These are phyloP conservation scores for Scolopax mira DNA, from an alignment of 2,113 vertebrate species.

Conservation along the genomic window DNA sequence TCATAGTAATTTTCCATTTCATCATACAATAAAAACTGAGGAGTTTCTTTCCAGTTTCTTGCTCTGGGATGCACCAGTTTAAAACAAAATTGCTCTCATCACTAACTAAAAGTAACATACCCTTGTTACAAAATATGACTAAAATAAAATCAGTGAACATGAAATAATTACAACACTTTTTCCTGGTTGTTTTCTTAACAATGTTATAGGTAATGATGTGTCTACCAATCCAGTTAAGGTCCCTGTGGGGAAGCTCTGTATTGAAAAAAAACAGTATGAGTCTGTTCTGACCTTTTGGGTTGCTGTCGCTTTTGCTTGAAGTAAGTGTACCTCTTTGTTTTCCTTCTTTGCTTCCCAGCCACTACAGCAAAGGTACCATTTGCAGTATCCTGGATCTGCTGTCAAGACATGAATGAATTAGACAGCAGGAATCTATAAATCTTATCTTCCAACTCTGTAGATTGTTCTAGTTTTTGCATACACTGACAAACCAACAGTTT, in stretches of 20 bases:
- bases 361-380: accelerated
- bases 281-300: not conserved
- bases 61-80: not conserved
- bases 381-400: not conserved
- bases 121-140: not conserved
- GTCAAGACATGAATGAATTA: not conserved
- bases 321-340: not conserved
- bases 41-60: not conserved
- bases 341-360: not conserved
- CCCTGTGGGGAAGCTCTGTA: not conserved
- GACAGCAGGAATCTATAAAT: not conserved
- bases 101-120: not conserved
- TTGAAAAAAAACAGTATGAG: not conserved
- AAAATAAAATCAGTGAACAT: not conserved
- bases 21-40: not conserved
- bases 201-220: accelerated
- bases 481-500: not conserved
- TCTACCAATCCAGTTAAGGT: not conserved
- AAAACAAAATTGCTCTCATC: not conserved
- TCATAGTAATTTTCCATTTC: not conserved
- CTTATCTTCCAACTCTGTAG: not conserved
- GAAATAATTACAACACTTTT: not conserved
- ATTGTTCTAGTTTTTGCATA: not conserved
- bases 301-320: not conserved
- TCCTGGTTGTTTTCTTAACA: not conserved